These are phyloP conservation scores for Oxytorus armatus DNA, from an alignment of 2,888 invertebrate species.

Conservation along the genomic window DNA sequence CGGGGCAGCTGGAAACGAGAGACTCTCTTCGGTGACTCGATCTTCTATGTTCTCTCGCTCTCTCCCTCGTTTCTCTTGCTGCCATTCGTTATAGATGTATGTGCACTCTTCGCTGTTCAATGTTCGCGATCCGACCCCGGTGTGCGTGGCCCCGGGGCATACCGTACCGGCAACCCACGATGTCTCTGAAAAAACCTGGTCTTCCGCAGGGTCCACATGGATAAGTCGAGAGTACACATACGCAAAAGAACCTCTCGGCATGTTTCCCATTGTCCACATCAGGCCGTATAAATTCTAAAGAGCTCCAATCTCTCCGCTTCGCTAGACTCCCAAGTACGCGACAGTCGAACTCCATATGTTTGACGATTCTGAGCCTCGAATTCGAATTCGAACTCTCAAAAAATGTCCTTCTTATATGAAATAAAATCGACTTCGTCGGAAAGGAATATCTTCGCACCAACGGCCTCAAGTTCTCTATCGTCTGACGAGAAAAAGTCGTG, in stretches of 20 bases:
- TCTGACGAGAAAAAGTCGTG: too few species aligned
- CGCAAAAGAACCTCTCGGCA: slow-evolving; percentile 36
- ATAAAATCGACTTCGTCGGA: too few species aligned
- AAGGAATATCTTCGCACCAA: too few species aligned
- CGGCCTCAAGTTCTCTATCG: too few species aligned
- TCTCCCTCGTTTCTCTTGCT: slow-evolving; percentile 15
- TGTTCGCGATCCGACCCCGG: slow-evolving; percentile 51
- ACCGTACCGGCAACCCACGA: slow-evolving; percentile 60
- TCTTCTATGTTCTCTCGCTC: slow-evolving; percentile 25
- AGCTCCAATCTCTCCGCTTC: slow-evolving; percentile 60
- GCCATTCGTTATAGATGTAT: slow-evolving; percentile 16
- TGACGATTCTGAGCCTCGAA: too few species aligned
- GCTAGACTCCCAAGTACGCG: slow-evolving; percentile 1
- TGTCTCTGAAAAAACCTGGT: slow-evolving; percentile 54
- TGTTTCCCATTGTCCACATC: slow-evolving; percentile 62
- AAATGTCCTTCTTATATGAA: too few species aligned
- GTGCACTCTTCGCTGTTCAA: slow-evolving; percentile 40
- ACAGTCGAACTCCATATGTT: too few species aligned
- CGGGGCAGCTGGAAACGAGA: slow-evolving; percentile 79
- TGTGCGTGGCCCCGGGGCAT: slow-evolving; percentile 49
- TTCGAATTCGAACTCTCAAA: too few species aligned
- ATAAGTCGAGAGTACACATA: slow-evolving; percentile 29
- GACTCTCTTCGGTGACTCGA: slow-evolving; percentile 53
- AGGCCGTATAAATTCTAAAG: slow-evolving; percentile 62
- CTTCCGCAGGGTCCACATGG: slow-evolving; percentile 39